Base-by-base conservation (phyloP, 2,888 invertebrate genomes). In the Lithophane socia region DNA sequence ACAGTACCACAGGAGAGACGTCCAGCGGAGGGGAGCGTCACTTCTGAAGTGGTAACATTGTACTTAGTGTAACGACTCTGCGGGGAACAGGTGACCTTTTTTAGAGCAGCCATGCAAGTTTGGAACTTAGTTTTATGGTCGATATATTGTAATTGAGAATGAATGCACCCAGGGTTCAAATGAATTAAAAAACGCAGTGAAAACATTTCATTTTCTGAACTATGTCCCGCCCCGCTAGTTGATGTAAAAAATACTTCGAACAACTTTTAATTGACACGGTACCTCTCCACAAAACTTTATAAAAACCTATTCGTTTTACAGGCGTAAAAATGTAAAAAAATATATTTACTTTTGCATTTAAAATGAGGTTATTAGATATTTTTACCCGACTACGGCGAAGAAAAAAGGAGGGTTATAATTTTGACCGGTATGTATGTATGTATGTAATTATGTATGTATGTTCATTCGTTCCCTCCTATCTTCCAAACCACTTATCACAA, bases 41-140 rank as follows among this genome's bases (percentile, higher is more conserved):
- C 54, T 61, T 37, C 29, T 58, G 21, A 70, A 64, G 16, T 83
- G 56, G 29, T 69, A 4, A 24, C 56, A 52, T 71, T 72, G 63
- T 72, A 29, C 42, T 83, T 47, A 80, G 49, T 44, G 29, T 72
- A 47, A 81, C 60, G 64, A 72, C 58, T 21, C 63, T 47, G 0
- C 12, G 16, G 71, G 52, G 47, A 52, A 9, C 49, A 10, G n/a
- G 54, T 66, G 42, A 58, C 44, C 64, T 65, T 60, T 65, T 49
- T 29, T 47, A n/a, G 8, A 70, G 16, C 42, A 13, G 42, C 18
- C 63, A n/a, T 21, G 44, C 13, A 58, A 8, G n/a, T n/a, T 16
- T 10, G 12, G 16, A 82, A 60, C 54, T 77, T 65, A 21, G 47
- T 54, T 54, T 60, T 58, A 13, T 67, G 9, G n/a, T 81, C 37